A percentile compares a stretch with the other conserved stretches of the same genome.
phyloP scores from a whole-genome alignment of 2,113 vertebrate species.

The Zosterops lateralis region DNA sequence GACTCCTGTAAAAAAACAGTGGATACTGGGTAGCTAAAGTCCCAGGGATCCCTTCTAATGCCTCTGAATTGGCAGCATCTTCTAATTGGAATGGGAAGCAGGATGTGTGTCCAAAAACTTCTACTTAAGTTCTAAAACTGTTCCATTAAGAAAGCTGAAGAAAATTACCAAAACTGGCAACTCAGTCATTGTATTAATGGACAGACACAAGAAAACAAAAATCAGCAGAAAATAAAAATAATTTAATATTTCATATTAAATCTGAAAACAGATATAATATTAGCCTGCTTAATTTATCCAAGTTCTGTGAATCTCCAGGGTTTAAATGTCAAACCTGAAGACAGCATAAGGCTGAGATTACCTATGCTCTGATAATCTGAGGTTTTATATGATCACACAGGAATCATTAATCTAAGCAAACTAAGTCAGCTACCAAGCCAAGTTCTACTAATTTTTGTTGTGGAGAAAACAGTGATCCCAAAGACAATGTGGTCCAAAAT shows the following conservation, averaged over 20 bases:
- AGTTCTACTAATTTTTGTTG: neutral
- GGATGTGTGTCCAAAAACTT: neutral
- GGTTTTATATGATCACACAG: neutral
- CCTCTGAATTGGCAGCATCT: neutral
- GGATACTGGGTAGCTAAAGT: neutral
- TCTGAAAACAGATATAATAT: neutral
- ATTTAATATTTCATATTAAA: too few relatives aligned
- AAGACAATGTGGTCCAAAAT: neutral
- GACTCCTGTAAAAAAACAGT: neutral
- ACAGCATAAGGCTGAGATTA: neutral
- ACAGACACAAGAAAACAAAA: neutral
- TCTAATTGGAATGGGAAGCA: neutral
- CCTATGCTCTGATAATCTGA: neutral
- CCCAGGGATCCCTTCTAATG: neutral
- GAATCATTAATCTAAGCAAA: neutral
- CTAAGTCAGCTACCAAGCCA: neutral
- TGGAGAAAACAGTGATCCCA: neutral
- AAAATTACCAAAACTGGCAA: neutral
- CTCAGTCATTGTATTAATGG: neutral
- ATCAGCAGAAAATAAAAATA: neutral
- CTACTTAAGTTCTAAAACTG: too few relatives aligned
- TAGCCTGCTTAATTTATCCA: neutral
- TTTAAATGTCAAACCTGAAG: neutral
- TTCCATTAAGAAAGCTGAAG: neutral
- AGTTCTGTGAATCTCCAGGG: neutral